These are phyloP conservation scores for Dolichoris vasculosae DNA, from an alignment of 1,140 invertebrate genomes.

Conservation along the genomic window DNA sequence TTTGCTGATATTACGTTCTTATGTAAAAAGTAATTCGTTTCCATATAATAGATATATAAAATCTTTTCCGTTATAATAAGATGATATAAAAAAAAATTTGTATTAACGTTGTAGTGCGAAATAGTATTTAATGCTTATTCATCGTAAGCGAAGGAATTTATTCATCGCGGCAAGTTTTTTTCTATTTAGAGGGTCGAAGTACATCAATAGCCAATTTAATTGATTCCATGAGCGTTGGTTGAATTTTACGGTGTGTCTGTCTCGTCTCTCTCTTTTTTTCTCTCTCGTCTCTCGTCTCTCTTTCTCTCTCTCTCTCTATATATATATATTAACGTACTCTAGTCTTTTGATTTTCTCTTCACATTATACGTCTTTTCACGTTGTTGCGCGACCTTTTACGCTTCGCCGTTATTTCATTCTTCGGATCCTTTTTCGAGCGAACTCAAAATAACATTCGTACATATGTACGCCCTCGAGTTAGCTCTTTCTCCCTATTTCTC, in stretches of 20 bases:
- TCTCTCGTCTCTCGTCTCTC: not conserved
- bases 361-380: not conserved
- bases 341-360: not conserved
- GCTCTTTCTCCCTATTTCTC: not conserved
- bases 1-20: not conserved
- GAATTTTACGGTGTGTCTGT: not conserved
- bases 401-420: constrained; percentile 1
- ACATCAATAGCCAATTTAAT: constrained; percentile 9
- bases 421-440: not conserved
- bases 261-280: not conserved
- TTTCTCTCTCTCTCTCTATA: too few relatives aligned
- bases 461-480: not conserved
- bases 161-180: not conserved
- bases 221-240: constrained; percentile 5
- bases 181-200: not conserved
- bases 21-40: not conserved
- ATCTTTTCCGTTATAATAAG: not conserved
- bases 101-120: not conserved
- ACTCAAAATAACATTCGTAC: constrained; percentile 30
- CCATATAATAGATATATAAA: not conserved
- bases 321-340: not conserved
- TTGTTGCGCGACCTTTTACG: not conserved
- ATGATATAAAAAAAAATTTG: not conserved
- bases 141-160: not conserved
- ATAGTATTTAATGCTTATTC: not conserved